Evolutionary conservation across 1,140 invertebrate species (phyloP), one percentile per base, ranked within the genome.

Genomic region (Macrobrachium rosenbergii): DNA sequence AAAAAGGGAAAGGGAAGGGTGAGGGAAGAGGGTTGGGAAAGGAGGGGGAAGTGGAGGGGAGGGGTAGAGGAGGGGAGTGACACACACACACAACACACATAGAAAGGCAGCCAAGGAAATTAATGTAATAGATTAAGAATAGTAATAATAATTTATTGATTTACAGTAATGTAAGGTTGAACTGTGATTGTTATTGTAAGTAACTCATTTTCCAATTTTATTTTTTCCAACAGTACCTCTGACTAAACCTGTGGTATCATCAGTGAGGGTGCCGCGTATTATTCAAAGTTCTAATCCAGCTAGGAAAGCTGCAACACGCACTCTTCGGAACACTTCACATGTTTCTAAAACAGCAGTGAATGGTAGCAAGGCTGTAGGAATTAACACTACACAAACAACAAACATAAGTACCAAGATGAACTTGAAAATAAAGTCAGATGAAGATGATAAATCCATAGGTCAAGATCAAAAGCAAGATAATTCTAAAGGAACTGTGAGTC

Each of bases 401-500:
- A 45, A 58, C 17, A 77, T n/a, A 59, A 81, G 28, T 43, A 12
- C 14, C 23, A 2, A 16, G 60, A 59, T 63, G 59, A 21, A 45
- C n/a, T n/a, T 63, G 14, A 67, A 67, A 16, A 43, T 19, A 0
- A 63, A 37, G 10, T 64, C 79, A 52, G 60, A 73, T 37, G 59
- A 59, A 73, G 73, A 80, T 59, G 77, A 67, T 37, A 73, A 73
- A 16, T 59, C 43, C 60, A 64, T 7, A n/a, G 12, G 23, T n/a
- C 59, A 52, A 69, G 45, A 45, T 28, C 58, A 86, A 21, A 58
- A 19, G 52, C 76, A 69, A 43, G 60, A 52, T 11, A 21, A 73
- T 21, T 64, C 52, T 5, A 52, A 86, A 60, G 83, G 83, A 17
- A 75, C 64, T 62, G 76, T 86, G 45, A 80, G 63, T n/a, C 77